Evolutionary conservation across 2,888 invertebrate species (phyloP).

Genomic region (Drosophila percnosoma): DNA sequence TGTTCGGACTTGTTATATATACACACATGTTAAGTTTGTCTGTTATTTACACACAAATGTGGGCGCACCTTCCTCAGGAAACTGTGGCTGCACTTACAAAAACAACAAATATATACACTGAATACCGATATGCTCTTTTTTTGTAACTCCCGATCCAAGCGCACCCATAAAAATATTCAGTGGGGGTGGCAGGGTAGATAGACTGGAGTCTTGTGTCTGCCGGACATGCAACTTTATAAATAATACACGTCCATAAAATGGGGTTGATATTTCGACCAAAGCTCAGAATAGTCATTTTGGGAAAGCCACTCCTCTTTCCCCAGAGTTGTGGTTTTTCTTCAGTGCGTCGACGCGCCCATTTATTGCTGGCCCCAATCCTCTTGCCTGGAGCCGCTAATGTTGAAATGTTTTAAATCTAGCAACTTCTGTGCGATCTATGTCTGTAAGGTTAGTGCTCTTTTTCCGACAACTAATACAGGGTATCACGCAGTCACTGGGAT

Average conservation of each 20-base stretch:
- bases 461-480: neutral
- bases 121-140: conserved; percentile 7
- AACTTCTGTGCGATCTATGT: neutral
- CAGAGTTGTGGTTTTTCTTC: neutral
- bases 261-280: conserved; percentile 38
- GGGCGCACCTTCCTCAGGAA: conserved; percentile 63
- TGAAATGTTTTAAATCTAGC: neutral
- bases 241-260: conserved; percentile 54
- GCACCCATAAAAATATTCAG: conserved; percentile 1
- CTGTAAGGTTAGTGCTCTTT: neutral
- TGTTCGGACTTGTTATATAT: conserved; percentile 6
- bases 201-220: conserved; percentile 19
- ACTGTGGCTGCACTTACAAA: conserved; percentile 22
- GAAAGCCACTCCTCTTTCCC: conserved; percentile 42
- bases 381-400: neutral
- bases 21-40: conserved; percentile 1
- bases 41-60: conserved; percentile 26
- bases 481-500: neutral
- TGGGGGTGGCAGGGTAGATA: conserved; percentile 1
- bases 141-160: conserved; percentile 2
- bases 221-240: conserved; percentile 71
- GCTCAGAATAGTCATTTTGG: conserved; percentile 39
- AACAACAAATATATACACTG: neutral
- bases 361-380: conserved; percentile 13
- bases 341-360: conserved; percentile 50